Evolutionary conservation across 92 coral and sea anemone genomes (phyloP).

Genomic region (Phymanthus crucifer): DNA sequence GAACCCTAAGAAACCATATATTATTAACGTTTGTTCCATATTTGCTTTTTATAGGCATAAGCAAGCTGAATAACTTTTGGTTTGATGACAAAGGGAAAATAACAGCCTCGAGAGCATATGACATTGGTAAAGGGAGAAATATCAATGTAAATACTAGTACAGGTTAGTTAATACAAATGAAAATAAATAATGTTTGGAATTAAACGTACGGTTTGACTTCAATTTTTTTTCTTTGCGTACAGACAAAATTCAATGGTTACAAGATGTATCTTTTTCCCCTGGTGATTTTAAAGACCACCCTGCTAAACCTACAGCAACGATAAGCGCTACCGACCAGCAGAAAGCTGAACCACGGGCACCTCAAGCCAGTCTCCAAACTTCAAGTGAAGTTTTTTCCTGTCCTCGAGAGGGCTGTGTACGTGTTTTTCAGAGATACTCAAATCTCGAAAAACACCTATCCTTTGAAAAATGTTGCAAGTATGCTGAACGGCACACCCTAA

Average conservation of each 20-base stretch:
- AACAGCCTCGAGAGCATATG: slow-evolving; percentile 34
- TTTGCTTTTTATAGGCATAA: slow-evolving; percentile 17
- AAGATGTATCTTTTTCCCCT: too few relatives aligned
- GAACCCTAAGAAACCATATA: not conserved
- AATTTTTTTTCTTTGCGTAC: too few relatives aligned
- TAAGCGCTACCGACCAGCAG: not conserved
- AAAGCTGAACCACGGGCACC: slow-evolving; percentile 5
- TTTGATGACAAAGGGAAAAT: slow-evolving; percentile 14
- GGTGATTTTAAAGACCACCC: too few relatives aligned
- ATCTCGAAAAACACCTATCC: slow-evolving; percentile 33
- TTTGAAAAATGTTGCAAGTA: slow-evolving; percentile 5
- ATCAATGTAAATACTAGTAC: not conserved
- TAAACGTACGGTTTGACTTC: too few relatives aligned
- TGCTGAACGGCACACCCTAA: slow-evolving; percentile 13
- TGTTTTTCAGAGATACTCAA: slow-evolving; percentile 23
- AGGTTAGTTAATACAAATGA: slow-evolving; percentile 13
- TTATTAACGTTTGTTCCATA: not conserved
- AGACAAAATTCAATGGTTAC: too few relatives aligned
- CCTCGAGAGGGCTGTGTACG: slow-evolving; percentile 37
- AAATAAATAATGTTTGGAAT: not conserved
- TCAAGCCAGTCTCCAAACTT: not conserved
- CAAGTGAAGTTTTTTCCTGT: slow-evolving; percentile 23
- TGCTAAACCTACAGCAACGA: too few relatives aligned
- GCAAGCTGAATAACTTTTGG: slow-evolving; percentile 20
- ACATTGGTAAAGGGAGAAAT: slow-evolving; percentile 32